phyloP scores from a whole-genome alignment of 37 sponge, comb jelly and placozoan species.

The Dysidea cf. avara region DNA sequence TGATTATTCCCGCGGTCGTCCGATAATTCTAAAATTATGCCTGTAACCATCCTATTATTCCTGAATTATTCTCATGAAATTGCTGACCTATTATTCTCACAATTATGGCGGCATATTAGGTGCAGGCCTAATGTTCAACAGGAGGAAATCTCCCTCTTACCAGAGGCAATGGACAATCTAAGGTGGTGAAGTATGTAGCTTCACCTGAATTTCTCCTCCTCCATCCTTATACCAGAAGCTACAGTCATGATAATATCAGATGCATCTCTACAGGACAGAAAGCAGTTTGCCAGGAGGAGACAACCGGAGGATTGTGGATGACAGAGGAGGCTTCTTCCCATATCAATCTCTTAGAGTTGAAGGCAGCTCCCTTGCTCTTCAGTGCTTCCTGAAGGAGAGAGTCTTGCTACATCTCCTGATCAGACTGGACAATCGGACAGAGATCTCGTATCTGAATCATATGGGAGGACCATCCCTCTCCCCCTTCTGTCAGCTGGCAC shows the following conservation, averaged over 20 bases:
- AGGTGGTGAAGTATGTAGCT: background rate
- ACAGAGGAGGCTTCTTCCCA: background rate
- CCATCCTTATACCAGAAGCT: background rate
- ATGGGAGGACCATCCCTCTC: slow-evolving; percentile 34
- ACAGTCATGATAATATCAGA: slow-evolving; percentile 11
- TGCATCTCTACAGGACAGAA: slow-evolving; percentile 34
- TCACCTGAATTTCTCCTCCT: too few species aligned
- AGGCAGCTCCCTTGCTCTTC: slow-evolving; percentile 29
- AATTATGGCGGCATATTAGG: too few species aligned
- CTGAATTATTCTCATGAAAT: too few species aligned
- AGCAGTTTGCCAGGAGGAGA: slow-evolving; percentile 12
- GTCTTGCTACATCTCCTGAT: slow-evolving; percentile 1
- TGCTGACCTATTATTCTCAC: too few species aligned
- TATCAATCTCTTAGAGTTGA: slow-evolving; percentile 18
- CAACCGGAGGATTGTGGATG: slow-evolving; percentile 28
- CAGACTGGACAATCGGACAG: slow-evolving; percentile 29
- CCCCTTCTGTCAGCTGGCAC: slow-evolving; percentile 10
- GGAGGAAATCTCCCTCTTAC: too few species aligned
- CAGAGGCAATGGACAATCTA: background rate
- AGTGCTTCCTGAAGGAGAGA: slow-evolving; percentile 5
- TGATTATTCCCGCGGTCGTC: too few species aligned
- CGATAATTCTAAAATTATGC: too few species aligned
- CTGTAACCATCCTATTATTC: too few species aligned
- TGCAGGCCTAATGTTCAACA: too few species aligned
- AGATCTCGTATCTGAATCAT: slow-evolving; percentile 16